Percentiles rank a stretch among this genome's conserved stretches.
These are phyloP conservation scores for Acronicta leporina DNA, from an alignment of 2,888 invertebrate genomes.

Conservation along the genomic window DNA sequence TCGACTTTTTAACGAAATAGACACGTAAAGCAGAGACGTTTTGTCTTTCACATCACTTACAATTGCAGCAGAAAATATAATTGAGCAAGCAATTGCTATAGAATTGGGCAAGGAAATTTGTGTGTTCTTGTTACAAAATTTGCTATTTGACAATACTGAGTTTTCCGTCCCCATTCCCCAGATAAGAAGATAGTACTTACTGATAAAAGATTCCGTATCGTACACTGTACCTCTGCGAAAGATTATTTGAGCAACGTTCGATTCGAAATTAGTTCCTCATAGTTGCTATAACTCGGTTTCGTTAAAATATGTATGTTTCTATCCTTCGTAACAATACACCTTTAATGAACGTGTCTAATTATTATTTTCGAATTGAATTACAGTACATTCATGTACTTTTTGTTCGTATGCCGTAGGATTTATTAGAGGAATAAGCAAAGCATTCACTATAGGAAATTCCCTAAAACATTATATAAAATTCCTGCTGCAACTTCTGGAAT, in stretches of 20 bases:
- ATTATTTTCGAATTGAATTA: too few species aligned
- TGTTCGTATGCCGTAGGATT: too few species aligned
- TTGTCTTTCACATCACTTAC: neutral
- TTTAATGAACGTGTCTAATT: too few species aligned
- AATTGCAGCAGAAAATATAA: conserved; percentile 15
- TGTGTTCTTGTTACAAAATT: conserved; percentile 49
- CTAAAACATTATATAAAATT: neutral
- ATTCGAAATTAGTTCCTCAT: conserved; percentile 7
- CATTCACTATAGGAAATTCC: conserved; percentile 1
- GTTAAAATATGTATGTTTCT: too few species aligned
- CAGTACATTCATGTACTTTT: too few species aligned
- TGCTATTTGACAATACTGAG: conserved; percentile 50
- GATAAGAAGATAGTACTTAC: conserved; percentile 34
- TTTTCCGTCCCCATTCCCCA: conserved; percentile 30
- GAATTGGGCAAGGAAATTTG: conserved; percentile 20
- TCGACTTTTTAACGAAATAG: conserved; percentile 9
- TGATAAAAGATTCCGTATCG: conserved; percentile 51
- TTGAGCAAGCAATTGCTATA: conserved; percentile 6
- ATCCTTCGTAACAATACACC: too few species aligned
- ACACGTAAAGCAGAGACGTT: conserved; percentile 1
- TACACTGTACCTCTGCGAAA: conserved; percentile 26
- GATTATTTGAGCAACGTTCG: conserved; percentile 23
- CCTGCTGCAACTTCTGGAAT: neutral
- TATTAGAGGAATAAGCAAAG: too few species aligned
- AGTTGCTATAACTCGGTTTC: neutral